Base-by-base conservation (phyloP, 2,888 invertebrate genomes). In the Meiosimyza platycephala region DNA sequence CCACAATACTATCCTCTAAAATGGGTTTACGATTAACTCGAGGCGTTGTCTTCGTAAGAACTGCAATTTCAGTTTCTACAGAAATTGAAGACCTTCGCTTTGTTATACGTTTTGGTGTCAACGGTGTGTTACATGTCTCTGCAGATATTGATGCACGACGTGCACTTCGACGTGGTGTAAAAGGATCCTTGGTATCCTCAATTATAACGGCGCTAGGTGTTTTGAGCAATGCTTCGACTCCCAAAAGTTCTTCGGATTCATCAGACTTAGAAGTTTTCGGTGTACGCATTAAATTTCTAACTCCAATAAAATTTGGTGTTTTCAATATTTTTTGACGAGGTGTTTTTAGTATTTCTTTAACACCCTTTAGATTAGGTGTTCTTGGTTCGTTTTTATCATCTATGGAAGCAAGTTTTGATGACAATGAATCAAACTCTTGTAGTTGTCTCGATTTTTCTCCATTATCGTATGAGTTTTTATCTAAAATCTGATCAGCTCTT, bases 181-280 rank as follows among this genome's bases (percentile, higher is more conserved):
- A 71, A 11, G 15, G 51, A 59, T 33, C 59, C 66, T 66, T 67
- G 4, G 71, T 22, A 55, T 70, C 65, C 4, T 54, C 1, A 4
- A 28, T 48, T 7, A 40, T 63, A 3, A n/a, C 12, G 15, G 47
- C 13, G 12, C 40, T 78, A 3, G 84, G 82, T 2, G 84, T 83
- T 55, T 80, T 80, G 0, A 85, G 72, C 6, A 85, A n/a, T 50
- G 81, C 80, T 3, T 78, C 78, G 63, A 83, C 72, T 3, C 81
- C 81, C 1, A 75, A 69, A 2, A 80, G 13, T 50, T 76, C 69
- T 71, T 76, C 60, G 18, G 40, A 40, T 55, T 76, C 73, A 33
- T 70, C 63, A 1, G 16, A n/a, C 16, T 74, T 47, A 3, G 66
- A 59, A 0, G 75, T 63, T 15, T 79, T 76, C 0, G 81, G 80